Evolutionary conservation across 2,797 vertebrate genomes (phyloP), one percentile per base, ranked within the genome.

Genomic region (Epinephelus awoara): DNA sequence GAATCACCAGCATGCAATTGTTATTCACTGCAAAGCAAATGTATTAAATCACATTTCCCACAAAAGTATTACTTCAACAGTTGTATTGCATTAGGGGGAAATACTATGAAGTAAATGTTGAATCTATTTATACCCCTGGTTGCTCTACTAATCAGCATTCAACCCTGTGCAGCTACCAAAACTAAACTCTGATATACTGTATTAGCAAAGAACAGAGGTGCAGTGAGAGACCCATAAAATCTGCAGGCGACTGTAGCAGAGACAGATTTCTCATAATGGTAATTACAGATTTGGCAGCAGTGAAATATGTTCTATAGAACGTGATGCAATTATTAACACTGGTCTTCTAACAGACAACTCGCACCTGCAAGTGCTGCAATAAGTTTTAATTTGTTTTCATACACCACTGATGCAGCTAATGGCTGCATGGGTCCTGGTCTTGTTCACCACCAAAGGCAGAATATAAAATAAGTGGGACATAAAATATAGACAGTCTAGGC

Each of bases 221-320:
- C 74, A 80, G 75, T 62, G 64, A 69, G 70, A 79, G 72, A 85
- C 49, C 81, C 79, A 77, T 82, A 81, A 89, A 86, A 84, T 86
- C 77, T 85, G 78, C 74, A 81, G 78, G 76, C 62, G n/a, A 79
- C 57, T 38, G 70, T 61, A 74, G 78, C 52, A 54, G 55, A 77
- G 58, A 74, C 80, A 90, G 75, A 85, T 81, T 85, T 66, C 73
- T 89, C 81, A 83, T 85, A 83, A 86, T 61, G 72, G 79, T 81
- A 87, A 90, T 92, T 88, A 87, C 71, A 86, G 55, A 84, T 90
- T 72, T 88, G 88, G 76, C 88, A 75, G 82, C 64, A 49, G 76
- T 88, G 80, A 91, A 88, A 90, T 83, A 87, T 83, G 62, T 75
- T 78, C 67, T 40, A 34, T 49, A 18, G 57, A 52, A 84, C 65